Conservation (phyloP, 2,113 vertebrate genomes). For the Trogon surrucura region DNA sequence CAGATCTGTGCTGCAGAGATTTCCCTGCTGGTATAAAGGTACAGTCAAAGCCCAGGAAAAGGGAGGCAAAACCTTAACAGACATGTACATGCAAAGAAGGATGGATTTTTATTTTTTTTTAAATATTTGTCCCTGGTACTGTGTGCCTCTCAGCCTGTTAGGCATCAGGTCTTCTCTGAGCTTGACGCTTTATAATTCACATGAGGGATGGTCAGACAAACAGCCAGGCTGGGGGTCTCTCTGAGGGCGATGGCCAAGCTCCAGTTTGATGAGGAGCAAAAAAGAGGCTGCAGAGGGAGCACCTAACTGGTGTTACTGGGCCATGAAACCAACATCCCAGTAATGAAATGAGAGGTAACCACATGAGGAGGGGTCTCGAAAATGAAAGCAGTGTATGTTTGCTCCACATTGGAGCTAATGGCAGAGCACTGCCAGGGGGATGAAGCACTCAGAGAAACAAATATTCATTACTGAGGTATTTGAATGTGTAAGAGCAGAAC, state of each 20-base stretch:
- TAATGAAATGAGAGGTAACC: background rate
- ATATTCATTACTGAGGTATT: background rate
- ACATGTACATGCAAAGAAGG: background rate
- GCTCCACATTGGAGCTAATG: background rate
- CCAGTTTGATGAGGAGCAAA: fast-evolving
- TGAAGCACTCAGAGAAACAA: background rate
- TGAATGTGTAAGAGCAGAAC: background rate
- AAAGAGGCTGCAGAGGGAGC: background rate
- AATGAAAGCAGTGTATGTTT: background rate
- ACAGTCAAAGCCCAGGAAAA: background rate
- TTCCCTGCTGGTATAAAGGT: background rate
- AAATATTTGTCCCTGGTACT: too few relatives aligned
- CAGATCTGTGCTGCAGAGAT: background rate
- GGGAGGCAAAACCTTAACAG: background rate
- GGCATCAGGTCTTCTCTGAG: background rate
- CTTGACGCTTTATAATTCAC: background rate
- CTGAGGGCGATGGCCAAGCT: background rate
- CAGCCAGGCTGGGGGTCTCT: background rate
- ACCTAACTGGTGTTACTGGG: background rate
- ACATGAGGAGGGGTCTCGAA: background rate
- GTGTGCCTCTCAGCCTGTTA: background rate
- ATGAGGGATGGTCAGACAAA: too few relatives aligned
- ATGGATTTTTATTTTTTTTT: background rate
- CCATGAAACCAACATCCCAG: background rate
- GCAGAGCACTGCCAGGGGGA: background rate